phyloP scores from a whole-genome alignment of 1,140 invertebrate species.

The Zaprionus gabonicus region DNA sequence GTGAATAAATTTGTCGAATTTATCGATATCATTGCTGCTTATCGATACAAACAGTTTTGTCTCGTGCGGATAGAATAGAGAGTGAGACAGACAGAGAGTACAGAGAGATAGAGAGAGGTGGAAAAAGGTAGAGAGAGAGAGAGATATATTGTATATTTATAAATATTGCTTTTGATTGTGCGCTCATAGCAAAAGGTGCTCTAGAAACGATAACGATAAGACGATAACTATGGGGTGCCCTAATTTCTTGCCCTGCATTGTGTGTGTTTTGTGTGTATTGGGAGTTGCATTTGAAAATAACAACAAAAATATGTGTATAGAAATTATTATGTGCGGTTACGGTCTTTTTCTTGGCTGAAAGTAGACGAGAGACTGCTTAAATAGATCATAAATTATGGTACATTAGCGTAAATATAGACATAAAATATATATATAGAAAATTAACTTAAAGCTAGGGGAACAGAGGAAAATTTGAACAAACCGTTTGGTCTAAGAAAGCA shows the following conservation, averaged over 20 bases:
- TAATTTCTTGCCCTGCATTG: conserved; percentile 33
- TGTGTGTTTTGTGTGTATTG: conserved; percentile 25
- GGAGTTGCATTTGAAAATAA: conserved; percentile 27
- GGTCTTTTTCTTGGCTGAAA: conserved; percentile 58
- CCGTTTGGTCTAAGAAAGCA: conserved; percentile 1
- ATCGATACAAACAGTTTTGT: conserved; percentile 31
- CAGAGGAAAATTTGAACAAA: conserved; percentile 54
- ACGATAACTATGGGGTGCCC: conserved; percentile 36
- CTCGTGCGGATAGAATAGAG: conserved; percentile 23
- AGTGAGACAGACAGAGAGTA: conserved; percentile 18
- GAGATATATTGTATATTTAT: conserved; percentile 16
- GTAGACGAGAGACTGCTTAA: conserved; percentile 61
- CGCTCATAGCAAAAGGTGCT: conserved; percentile 53
- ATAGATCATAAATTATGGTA: conserved; percentile 45
- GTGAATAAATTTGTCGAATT: conserved; percentile 28
- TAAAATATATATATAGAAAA: conserved; percentile 26
- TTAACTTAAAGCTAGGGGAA: conserved; percentile 37
- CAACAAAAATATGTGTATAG: conserved; percentile 18
- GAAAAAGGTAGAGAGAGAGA: conserved; percentile 23
- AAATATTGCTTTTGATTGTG: conserved; percentile 50
- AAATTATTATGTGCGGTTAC: conserved; percentile 35
- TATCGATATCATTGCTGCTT: conserved; percentile 21
- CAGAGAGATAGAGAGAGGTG: conserved; percentile 18
- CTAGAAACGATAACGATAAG: conserved; percentile 44
- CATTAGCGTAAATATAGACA: conserved; percentile 47